phyloP scores from a whole-genome alignment of 2,797 vertebrate genomes.

The Salarias fasciatus region DNA sequence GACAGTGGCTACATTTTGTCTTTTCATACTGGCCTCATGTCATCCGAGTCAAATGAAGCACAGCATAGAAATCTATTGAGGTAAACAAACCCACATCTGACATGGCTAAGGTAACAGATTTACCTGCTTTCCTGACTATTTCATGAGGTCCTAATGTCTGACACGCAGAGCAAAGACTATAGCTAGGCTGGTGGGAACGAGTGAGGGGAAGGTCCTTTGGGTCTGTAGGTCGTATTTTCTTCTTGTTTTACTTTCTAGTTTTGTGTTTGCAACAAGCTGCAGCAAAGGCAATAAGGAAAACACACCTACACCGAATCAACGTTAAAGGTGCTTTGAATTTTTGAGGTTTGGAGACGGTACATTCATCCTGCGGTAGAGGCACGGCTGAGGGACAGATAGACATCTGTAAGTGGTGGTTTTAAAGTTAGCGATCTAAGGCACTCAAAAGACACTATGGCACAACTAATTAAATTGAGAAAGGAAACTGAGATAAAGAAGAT shows the following conservation, averaged over 20 bases:
- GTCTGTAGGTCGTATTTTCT: conserved; percentile 71
- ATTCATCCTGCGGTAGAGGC: conserved; percentile 85
- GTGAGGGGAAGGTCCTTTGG: conserved; percentile 71
- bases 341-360: conserved; percentile 83
- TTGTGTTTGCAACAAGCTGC: conserved; percentile 58
- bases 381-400: conserved; percentile 78
- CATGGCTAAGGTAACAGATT: conserved; percentile 33
- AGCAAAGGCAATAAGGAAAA: conserved; percentile 68
- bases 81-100: conserved; percentile 69
- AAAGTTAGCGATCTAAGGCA: conserved; percentile 85
- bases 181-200: conserved; percentile 52
- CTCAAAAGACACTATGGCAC: conserved; percentile 86
- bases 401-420: conserved; percentile 75
- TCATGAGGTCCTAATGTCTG: conserved; percentile 36
- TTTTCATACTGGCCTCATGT: conserved; percentile 45
- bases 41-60: conserved; percentile 50
- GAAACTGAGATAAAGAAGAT: conserved; percentile 13
- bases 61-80: conserved; percentile 76
- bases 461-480: conserved; percentile 50
- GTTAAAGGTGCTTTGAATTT: conserved; percentile 77
- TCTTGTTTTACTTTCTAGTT: background rate
- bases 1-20: conserved; percentile 45
- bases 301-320: conserved; percentile 51
- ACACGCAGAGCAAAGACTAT: conserved; percentile 14
- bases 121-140: conserved; percentile 48